phyloP scores from a whole-genome alignment of 2,888 invertebrate genomes.

The Torymus auratus region DNA sequence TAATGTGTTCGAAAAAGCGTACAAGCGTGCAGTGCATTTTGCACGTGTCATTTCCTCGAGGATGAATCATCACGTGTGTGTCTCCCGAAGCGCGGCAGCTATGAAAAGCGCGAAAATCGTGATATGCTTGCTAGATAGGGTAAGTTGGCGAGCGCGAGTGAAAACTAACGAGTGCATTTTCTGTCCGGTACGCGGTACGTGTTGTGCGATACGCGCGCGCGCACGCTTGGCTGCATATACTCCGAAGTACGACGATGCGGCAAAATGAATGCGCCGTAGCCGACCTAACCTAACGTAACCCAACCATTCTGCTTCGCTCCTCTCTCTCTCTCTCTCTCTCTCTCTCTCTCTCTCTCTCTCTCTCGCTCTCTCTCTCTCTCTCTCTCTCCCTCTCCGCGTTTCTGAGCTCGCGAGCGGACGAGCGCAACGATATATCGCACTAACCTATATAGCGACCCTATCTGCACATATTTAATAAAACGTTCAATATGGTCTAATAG shows the following conservation, averaged over 20 bases:
- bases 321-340: background rate
- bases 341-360: conserved; percentile 16
- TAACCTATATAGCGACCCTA: background rate
- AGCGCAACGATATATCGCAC: too few species aligned
- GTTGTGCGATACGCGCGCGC: background rate
- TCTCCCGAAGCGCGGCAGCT: too few species aligned
- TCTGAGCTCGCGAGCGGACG: too few species aligned
- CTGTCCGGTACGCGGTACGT: background rate
- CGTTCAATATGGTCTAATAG: conserved; percentile 72
- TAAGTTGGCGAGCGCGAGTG: conserved; percentile 7
- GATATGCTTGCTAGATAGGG: conserved; percentile 20
- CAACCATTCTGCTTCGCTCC: background rate
- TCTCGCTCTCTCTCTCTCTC: conserved; percentile 16
- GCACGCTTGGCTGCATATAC: background rate
- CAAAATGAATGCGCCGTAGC: conserved; percentile 43
- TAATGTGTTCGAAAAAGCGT: too few species aligned
- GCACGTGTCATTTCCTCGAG: too few species aligned
- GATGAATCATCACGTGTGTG: too few species aligned
- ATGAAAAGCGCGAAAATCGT: conserved; percentile 38
- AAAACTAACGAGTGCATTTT: conserved; percentile 44
- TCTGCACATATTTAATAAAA: conserved; percentile 71
- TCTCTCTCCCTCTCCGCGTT: background rate
- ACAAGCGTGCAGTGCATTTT: too few species aligned
- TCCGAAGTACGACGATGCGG: conserved; percentile 29
- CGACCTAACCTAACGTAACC: conserved; percentile 29